A percentile compares a stretch with the other conserved stretches of the same genome.
Evolutionary conservation across 2,113 vertebrate species (phyloP).

Genomic region (Lynx canadensis): DNA sequence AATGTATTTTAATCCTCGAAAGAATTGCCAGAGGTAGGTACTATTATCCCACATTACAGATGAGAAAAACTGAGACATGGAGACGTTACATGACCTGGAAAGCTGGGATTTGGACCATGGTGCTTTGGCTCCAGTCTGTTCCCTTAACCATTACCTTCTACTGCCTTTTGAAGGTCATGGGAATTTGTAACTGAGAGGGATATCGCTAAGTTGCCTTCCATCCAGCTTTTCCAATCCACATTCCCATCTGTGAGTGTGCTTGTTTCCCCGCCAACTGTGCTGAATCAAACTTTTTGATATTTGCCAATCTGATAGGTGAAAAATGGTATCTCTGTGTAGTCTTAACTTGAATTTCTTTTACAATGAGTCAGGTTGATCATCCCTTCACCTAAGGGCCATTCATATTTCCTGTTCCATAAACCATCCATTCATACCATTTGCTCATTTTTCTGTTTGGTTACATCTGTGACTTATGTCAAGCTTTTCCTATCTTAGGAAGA

Average conservation of each 20-base stretch:
- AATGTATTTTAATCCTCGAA: background rate
- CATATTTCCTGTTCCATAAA: background rate
- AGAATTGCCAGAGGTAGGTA: background rate
- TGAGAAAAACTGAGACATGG: constrained; percentile 32
- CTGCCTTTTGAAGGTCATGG: constrained; percentile 24
- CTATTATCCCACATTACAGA: background rate
- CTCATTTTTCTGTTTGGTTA: background rate
- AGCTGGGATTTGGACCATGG: background rate
- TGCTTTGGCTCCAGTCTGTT: background rate
- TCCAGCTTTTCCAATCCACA: background rate
- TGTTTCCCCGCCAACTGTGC: background rate
- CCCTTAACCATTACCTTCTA: background rate
- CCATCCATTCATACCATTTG: background rate
- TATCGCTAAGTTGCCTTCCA: background rate
- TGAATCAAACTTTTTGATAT: constrained; percentile 50
- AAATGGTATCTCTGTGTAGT: background rate
- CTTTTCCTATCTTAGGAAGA: background rate
- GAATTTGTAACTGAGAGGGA: constrained; percentile 26
- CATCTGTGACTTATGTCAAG: background rate
- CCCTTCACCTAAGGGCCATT: background rate
- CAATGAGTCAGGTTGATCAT: constrained; percentile 2
- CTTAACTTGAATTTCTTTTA: constrained; percentile 34
- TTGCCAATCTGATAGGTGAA: constrained; percentile 58
- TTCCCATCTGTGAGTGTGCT: background rate
- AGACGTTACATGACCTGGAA: background rate